phyloP scores from a whole-genome alignment of 1,140 invertebrate genomes.

The Drosophila bocki region DNA sequence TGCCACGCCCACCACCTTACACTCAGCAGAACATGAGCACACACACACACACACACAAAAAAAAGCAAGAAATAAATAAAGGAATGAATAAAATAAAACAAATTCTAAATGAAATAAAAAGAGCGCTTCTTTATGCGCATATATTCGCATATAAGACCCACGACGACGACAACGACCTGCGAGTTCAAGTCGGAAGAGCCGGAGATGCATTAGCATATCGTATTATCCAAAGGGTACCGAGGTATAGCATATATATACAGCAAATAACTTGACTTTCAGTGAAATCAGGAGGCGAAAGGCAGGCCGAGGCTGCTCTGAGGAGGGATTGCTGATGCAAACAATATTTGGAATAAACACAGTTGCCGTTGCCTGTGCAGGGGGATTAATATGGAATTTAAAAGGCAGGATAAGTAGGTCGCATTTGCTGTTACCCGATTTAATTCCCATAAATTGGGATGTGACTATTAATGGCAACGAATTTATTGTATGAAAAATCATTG shows the following conservation, averaged over 20 bases:
- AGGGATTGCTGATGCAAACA: constrained; percentile 2
- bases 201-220: constrained; percentile 37
- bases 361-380: background rate
- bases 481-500: background rate
- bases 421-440: background rate
- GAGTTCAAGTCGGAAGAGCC: constrained; percentile 16
- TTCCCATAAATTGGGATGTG: background rate
- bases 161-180: constrained; percentile 3
- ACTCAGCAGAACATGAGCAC: background rate
- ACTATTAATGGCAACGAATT: background rate
- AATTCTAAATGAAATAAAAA: constrained; percentile 49
- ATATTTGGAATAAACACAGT: background rate
- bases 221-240: constrained; percentile 18
- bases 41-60: background rate
- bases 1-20: constrained; percentile 22
- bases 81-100: constrained; percentile 32
- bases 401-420: background rate
- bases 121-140: constrained; percentile 26
- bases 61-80: background rate
- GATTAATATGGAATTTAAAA: background rate
- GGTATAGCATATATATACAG: background rate
- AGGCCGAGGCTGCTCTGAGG: background rate
- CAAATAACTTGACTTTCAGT: constrained; percentile 13
- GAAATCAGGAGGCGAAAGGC: background rate
- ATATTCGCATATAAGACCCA: constrained; percentile 11